phyloP scores from a whole-genome alignment of 2,113 vertebrate species.

The Malurus elegans region DNA sequence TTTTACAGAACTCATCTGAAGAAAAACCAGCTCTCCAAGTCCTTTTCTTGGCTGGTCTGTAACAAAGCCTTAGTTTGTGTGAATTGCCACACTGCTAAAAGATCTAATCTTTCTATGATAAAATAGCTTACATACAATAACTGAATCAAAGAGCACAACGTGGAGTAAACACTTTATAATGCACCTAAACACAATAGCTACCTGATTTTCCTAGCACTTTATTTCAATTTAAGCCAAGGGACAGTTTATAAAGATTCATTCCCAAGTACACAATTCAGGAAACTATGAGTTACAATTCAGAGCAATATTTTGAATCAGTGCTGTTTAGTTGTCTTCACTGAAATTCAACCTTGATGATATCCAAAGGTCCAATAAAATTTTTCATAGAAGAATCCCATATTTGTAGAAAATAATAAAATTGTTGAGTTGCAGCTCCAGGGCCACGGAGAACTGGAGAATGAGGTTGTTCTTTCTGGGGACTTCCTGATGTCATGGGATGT shows the following conservation, averaged over 20 bases:
- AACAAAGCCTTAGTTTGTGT: background rate
- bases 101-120: background rate
- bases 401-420: conserved; percentile 12
- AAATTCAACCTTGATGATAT: conserved; percentile 32
- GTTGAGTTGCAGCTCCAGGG: conserved; percentile 29
- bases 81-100: background rate
- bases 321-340: conserved; percentile 47
- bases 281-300: background rate
- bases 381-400: conserved; percentile 25
- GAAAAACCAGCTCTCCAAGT: background rate
- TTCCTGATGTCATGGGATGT: conserved; percentile 22
- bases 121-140: background rate
- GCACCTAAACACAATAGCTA: background rate
- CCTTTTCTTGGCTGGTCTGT: background rate
- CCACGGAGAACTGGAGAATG: background rate
- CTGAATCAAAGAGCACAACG: conserved; percentile 3
- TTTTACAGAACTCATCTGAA: background rate
- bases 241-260: conserved; percentile 41
- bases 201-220: conserved; percentile 56
- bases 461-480: background rate
- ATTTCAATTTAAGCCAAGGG: conserved; percentile 59
- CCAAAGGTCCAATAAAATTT: conserved; percentile 55
- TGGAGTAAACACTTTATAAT: conserved; percentile 1
- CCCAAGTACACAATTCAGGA: conserved; percentile 9
- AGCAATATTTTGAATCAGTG: conserved; percentile 2